Percentiles rank a stretch among this genome's conserved stretches.
Conservation (phyloP, 2,797 vertebrate genomes). For the Cuculus canorus region DNA sequence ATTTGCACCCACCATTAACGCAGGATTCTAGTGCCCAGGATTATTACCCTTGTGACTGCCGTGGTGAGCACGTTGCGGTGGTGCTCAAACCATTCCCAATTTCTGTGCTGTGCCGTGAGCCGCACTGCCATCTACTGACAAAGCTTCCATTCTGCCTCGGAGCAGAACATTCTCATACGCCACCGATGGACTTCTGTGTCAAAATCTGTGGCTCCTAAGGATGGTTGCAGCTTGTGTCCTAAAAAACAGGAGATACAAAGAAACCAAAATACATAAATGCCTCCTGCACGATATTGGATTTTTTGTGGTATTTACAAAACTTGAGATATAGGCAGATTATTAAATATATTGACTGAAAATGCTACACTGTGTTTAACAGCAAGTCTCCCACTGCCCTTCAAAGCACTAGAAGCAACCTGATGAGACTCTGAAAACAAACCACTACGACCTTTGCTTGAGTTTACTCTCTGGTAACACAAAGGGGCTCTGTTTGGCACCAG, state of each 20-base stretch:
- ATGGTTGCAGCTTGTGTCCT: background rate
- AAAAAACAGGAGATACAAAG: background rate
- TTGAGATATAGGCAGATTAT: background rate
- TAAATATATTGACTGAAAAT: background rate
- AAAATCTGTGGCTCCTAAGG: background rate
- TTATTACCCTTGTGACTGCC: background rate
- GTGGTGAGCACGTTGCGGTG: background rate
- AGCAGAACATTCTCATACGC: background rate
- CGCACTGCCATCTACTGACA: conserved; percentile 13
- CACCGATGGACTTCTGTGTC: background rate
- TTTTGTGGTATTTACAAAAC: background rate
- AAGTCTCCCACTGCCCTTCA: background rate
- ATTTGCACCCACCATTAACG: background rate
- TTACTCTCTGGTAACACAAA: background rate
- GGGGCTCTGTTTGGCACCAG: background rate
- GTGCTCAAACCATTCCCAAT: background rate
- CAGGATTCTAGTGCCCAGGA: background rate
- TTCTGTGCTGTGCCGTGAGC: background rate
- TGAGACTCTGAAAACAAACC: background rate
- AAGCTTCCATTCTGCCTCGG: background rate
- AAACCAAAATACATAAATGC: background rate
- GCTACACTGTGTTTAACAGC: background rate
- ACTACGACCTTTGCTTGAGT: background rate
- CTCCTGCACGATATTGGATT: background rate
- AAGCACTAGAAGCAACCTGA: background rate